A percentile compares a stretch with the other conserved stretches of the same genome.
phyloP scores from a whole-genome alignment of 2,797 vertebrate species.

The Mormyrus proboscirostris region DNA sequence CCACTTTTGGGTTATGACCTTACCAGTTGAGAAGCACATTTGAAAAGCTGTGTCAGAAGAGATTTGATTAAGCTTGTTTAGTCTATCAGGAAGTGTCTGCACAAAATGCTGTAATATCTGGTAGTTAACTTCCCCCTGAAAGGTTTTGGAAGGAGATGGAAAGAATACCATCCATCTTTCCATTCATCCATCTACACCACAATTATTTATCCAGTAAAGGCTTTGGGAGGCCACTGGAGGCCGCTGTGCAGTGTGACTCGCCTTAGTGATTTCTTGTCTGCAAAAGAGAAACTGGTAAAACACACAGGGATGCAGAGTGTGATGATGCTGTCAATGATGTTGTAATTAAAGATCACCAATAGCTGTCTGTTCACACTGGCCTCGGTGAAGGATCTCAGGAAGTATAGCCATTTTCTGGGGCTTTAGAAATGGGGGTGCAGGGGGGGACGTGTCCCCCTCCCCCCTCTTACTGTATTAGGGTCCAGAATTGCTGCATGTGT shows the following conservation, averaged over 20 bases:
- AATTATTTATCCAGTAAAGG: background rate
- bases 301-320: background rate
- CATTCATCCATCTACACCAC: background rate
- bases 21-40: background rate
- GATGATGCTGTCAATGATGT: background rate
- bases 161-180: background rate
- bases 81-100: background rate
- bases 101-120: background rate
- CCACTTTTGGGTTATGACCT: background rate
- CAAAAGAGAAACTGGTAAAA: background rate
- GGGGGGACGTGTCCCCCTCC: background rate
- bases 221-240: background rate
- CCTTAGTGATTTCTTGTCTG: background rate
- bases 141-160: background rate
- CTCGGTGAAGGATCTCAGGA: background rate
- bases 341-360: background rate
- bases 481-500: background rate
- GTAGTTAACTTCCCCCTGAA: background rate
- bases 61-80: background rate
- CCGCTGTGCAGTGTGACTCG: background rate
- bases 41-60: background rate
- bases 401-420: background rate
- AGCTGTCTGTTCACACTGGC: background rate
- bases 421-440: background rate
- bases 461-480: background rate